Percentiles rank a stretch among this genome's conserved stretches.
Conservation (phyloP, 2,797 vertebrate species). For the Gallinago solitaria region DNA sequence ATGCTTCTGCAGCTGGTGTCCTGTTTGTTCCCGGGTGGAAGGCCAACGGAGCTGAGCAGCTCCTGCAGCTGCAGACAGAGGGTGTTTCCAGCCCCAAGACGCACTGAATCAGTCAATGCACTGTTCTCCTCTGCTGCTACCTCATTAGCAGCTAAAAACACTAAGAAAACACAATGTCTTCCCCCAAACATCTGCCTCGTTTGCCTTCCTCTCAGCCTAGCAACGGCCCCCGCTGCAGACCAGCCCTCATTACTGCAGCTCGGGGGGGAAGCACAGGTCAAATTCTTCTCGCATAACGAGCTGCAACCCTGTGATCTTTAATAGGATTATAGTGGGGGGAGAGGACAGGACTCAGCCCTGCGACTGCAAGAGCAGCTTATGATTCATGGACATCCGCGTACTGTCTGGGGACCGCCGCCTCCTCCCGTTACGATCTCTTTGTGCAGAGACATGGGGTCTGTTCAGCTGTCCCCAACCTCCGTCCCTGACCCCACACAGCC, state of each 20-base stretch:
- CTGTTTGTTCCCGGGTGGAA: neutral
- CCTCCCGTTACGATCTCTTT: neutral
- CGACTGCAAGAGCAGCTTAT: neutral
- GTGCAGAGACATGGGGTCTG: neutral
- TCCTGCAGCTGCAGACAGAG: constrained; percentile 16
- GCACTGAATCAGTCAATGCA: neutral
- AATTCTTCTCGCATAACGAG: constrained; percentile 29
- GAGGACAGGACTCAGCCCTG: constrained; percentile 11
- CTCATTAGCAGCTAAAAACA: constrained; percentile 20
- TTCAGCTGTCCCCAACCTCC: constrained; percentile 19
- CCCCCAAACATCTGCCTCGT: constrained; percentile 29
- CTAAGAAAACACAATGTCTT: constrained; percentile 4
- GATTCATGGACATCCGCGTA: neutral
- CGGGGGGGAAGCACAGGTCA: constrained; percentile 16
- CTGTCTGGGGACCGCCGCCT: constrained; percentile 9
- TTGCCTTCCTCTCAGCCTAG: neutral
- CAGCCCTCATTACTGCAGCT: neutral
- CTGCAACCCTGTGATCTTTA: constrained; percentile 43
- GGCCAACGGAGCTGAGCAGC: neutral
- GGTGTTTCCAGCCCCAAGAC: constrained; percentile 29
- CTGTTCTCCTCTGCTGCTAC: neutral
- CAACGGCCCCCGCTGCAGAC: neutral
- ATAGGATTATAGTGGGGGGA: constrained; percentile 25
- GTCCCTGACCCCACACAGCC: neutral
- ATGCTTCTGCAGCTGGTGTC: neutral